Evolutionary conservation across 2,888 invertebrate genomes (phyloP), one percentile per base, ranked within the genome.

Genomic region (Apodemia duryi): DNA sequence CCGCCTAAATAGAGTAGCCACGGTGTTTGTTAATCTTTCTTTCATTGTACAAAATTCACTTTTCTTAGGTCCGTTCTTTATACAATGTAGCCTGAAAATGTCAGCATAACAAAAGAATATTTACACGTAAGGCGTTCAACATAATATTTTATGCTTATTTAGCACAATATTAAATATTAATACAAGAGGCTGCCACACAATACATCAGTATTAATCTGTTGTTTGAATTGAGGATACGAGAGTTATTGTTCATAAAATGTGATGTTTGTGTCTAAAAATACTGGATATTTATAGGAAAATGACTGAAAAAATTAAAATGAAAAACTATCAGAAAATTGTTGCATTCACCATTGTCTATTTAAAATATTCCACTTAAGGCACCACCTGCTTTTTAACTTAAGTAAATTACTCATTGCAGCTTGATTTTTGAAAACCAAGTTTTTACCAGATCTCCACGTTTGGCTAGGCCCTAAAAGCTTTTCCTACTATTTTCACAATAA

Each of bases 21-120:
- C 82, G 75, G 80, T 82, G 80, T 88, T 88, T 86, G 88, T 85
- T 88, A 86, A 86, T 87, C 85, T 86, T 82, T 77, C 81, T 82
- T 85, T 83, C 83, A 84, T 85, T 85, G 84, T 86, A 80, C 82
- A 78, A 83, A 86, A 85, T 85, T 70, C 70, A 70, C 66, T 70
- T 70, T 70, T 70, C 70, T 70, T 70, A 70, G 68, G 52, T 67
- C 67, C 64, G 66, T 64, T 63, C 68, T 65, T 62, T 60, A 64
- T 63, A 65, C 63, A 60, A 63, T 67, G 67, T 68, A 67, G 65
- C 62, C 64, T 64, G 64, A 63, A 65, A 68, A 65, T 68, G 68
- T 67, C 70, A 69, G 60, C 57, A 49, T 64, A 68, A 70, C 70
- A 70, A 70, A 68, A 54, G 70, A 67, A 67, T 67, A 68, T 67